Evolutionary conservation across 1,140 invertebrate species (phyloP).

Genomic region (Apis laboriosa): DNA sequence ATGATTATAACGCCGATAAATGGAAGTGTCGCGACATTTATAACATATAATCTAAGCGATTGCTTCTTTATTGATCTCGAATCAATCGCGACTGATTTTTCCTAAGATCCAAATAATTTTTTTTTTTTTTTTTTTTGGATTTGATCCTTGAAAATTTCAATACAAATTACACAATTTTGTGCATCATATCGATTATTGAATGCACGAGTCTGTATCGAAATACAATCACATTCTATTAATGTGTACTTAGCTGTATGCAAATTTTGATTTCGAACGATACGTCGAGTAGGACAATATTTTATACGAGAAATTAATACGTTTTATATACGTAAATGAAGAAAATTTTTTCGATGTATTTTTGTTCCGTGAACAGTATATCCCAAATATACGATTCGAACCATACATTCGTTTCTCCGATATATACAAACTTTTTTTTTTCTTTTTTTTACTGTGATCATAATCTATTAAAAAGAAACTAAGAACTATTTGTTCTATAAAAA

Average conservation of each 20-base stretch:
- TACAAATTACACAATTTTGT: slow-evolving; percentile 10
- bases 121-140: slow-evolving; percentile 27
- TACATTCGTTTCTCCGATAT: slow-evolving; percentile 5
- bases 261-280: slow-evolving; percentile 22
- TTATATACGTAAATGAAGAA: slow-evolving; percentile 18
- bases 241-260: slow-evolving; percentile 14
- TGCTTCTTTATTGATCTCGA: slow-evolving; percentile 60
- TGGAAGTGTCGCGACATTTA: slow-evolving; percentile 5
- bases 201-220: slow-evolving; percentile 27
- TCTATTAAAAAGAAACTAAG: neutral
- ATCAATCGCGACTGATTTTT: slow-evolving; percentile 54
- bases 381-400: slow-evolving; percentile 11
- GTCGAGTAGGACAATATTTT: slow-evolving; percentile 47
- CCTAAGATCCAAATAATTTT: slow-evolving; percentile 41
- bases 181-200: slow-evolving; percentile 13
- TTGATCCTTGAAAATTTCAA: slow-evolving; percentile 9
- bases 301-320: slow-evolving; percentile 40
- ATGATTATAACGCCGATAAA: slow-evolving; percentile 43
- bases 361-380: slow-evolving; percentile 24
- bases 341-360: slow-evolving; percentile 24
- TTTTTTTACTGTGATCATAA: slow-evolving; percentile 44
- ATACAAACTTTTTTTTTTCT: slow-evolving; percentile 25
- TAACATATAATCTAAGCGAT: slow-evolving; percentile 28
- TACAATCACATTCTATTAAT: slow-evolving; percentile 28
- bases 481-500: neutral